phyloP scores from a whole-genome alignment of 2,888 invertebrate species.

The Drosophila macrospina region DNA sequence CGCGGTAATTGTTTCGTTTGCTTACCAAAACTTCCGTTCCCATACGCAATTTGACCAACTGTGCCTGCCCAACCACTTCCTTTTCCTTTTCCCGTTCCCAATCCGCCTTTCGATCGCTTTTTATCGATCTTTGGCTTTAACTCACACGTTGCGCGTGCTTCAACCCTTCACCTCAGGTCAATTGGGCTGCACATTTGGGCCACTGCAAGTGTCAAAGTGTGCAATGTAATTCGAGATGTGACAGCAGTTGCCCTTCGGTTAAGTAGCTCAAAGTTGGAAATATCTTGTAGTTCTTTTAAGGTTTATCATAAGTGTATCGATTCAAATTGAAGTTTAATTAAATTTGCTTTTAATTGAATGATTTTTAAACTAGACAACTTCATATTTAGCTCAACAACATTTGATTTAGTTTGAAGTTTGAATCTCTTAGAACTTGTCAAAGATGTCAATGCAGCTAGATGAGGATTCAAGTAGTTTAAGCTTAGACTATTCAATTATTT shows the following conservation, averaged over 20 bases:
- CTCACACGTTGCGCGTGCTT: constrained; percentile 29
- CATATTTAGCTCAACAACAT: no score
- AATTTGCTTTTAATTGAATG: not conserved
- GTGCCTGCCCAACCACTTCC: constrained; percentile 72
- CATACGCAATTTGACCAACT: constrained; percentile 53
- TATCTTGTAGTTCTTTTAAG: not conserved
- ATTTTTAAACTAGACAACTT: not conserved
- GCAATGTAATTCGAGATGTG: constrained; percentile 41
- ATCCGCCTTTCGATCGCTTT: constrained; percentile 9
- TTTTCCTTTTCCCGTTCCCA: constrained; percentile 57
- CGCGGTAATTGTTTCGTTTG: constrained; percentile 71
- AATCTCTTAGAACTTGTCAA: no score
- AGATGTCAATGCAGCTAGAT: no score
- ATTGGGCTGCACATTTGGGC: constrained; percentile 30
- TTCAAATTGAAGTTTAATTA: no score
- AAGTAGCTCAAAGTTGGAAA: no score
- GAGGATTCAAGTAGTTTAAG: no score
- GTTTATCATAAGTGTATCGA: not conserved
- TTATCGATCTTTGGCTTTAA: constrained; percentile 34
- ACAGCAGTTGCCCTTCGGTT: constrained; percentile 18
- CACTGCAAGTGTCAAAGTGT: constrained; percentile 47
- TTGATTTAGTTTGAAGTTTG: no score
- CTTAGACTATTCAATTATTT: no score
- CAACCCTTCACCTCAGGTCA: constrained; percentile 74
- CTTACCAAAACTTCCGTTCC: constrained; percentile 73